A percentile compares a stretch with the other conserved stretches of the same genome.
These are phyloP conservation scores for Lochmaea crataegi DNA, from an alignment of 2,888 invertebrate species.

Conservation along the genomic window DNA sequence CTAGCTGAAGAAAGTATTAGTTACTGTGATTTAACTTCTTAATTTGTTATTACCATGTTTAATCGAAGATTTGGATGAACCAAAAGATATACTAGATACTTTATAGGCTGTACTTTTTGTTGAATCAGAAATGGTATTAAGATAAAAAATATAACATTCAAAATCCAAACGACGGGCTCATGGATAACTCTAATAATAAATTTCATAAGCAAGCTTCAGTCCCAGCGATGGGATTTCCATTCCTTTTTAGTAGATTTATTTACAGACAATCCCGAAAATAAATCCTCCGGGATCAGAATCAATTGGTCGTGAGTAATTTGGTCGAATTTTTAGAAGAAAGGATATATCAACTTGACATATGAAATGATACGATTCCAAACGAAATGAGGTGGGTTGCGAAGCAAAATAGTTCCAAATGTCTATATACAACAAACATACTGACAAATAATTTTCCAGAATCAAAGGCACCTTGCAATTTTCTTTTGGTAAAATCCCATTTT, in stretches of 20 bases:
- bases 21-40: constrained; percentile 43
- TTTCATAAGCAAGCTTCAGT: constrained; percentile 12
- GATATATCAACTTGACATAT: constrained; percentile 2
- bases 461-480: not conserved
- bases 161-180: not conserved
- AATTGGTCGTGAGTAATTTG: constrained; percentile 21
- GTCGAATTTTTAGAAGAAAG: constrained; percentile 7
- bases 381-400: not conserved
- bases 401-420: not conserved
- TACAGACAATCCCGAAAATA: constrained; percentile 10
- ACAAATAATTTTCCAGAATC: not conserved
- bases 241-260: constrained; percentile 11
- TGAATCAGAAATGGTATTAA: not conserved
- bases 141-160: not conserved
- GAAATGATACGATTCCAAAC: not conserved
- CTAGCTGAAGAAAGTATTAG: constrained; percentile 70
- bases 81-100: no score
- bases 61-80: constrained; percentile 10
- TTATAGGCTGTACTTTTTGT: no score
- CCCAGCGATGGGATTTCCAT: not conserved
- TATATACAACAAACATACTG: not conserved
- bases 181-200: not conserved
- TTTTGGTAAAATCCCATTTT: no score
- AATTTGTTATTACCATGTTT: constrained; percentile 17
- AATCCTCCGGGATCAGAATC: not conserved